Evolutionary conservation across 2,888 invertebrate genomes (phyloP), one percentile per base, ranked within the genome.

Genomic region (Hyalella azteca): DNA sequence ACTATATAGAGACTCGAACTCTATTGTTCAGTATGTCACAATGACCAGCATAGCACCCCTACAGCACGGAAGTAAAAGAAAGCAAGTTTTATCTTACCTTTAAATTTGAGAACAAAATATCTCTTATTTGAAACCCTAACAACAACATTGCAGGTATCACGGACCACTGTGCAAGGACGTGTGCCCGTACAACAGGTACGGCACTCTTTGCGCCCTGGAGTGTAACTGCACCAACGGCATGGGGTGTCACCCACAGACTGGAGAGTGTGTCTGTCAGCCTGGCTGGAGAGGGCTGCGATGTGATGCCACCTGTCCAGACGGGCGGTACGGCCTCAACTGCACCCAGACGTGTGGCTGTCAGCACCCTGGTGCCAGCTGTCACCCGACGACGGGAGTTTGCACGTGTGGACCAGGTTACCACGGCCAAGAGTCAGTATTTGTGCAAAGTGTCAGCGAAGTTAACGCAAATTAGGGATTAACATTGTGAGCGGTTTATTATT

Each of bases 321-420:
- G 85, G 32, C 79, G 77, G n/a, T 86, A 81, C 75, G 86, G 86
- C 26, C 77, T 80, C 19, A 85, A 86, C 54, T 86, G 86, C 81
- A 81, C 80, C 59, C 78, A 83, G 73, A 78, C 78, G 59, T 87
- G 87, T 78, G 81, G 85, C 86, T 96, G 96, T 87, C 91, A 92
- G 85, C 95, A 95, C 88, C 92, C 92, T 85, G 95, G 93, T 11
- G 92, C 93, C 26, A 93, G 94, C 86, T 96, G 96, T 87, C 92
- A 94, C 88, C 94, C 95, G 26, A 91, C 93, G 81, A 93, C 92
- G 86, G 95, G 95, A 91, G 90, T 90, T 78, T 97, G 97, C 87
- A 90, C 92, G 19, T 97, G 97, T 88, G 89, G 87, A 39, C 86
- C 87, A 32, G 88, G 88, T 1, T 88, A 82, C 39, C 73, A 77